These are phyloP conservation scores for Neodontobutis hainanensis DNA, from an alignment of 2,113 vertebrate species.

Conservation along the genomic window DNA sequence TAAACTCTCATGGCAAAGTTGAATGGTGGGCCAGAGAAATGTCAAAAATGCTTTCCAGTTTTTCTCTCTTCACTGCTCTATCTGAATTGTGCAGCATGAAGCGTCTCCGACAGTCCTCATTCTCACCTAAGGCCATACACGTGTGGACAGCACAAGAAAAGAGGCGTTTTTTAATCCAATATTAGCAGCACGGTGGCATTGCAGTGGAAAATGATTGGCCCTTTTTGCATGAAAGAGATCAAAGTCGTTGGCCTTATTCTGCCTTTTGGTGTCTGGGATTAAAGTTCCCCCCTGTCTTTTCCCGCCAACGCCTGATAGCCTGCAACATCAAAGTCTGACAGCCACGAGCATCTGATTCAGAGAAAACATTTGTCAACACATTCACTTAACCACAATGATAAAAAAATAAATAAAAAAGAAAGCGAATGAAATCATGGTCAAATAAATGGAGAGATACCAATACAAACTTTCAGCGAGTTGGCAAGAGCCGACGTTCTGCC, in stretches of 20 bases:
- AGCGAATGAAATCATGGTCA: slow-evolving; percentile 22
- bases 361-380: slow-evolving; percentile 62
- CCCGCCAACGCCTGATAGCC: slow-evolving; percentile 49
- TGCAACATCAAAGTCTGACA: slow-evolving; percentile 70
- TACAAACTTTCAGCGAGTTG: slow-evolving; percentile 59
- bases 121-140: slow-evolving; percentile 66
- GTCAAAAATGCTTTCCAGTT: slow-evolving; percentile 45
- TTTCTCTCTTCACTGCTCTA: slow-evolving; percentile 37
- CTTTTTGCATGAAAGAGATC: slow-evolving; percentile 74
- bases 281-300: slow-evolving; percentile 55
- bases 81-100: slow-evolving; percentile 60
- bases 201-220: slow-evolving; percentile 69
- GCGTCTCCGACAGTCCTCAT: slow-evolving; percentile 52
- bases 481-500: slow-evolving; percentile 40
- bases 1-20: slow-evolving; percentile 6
- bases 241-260: slow-evolving; percentile 71
- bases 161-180: slow-evolving; percentile 71
- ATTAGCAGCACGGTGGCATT: slow-evolving; percentile 65
- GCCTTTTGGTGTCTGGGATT: slow-evolving; percentile 68
- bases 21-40: slow-evolving; percentile 23
- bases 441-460: slow-evolving; percentile 50
- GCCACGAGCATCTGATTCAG: slow-evolving; percentile 43
- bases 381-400: slow-evolving; percentile 13
- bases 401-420: not conserved
- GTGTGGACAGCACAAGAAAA: slow-evolving; percentile 73